Base-by-base conservation (phyloP, 2,797 vertebrate genomes). In the Poliocrania exsul region DNA sequence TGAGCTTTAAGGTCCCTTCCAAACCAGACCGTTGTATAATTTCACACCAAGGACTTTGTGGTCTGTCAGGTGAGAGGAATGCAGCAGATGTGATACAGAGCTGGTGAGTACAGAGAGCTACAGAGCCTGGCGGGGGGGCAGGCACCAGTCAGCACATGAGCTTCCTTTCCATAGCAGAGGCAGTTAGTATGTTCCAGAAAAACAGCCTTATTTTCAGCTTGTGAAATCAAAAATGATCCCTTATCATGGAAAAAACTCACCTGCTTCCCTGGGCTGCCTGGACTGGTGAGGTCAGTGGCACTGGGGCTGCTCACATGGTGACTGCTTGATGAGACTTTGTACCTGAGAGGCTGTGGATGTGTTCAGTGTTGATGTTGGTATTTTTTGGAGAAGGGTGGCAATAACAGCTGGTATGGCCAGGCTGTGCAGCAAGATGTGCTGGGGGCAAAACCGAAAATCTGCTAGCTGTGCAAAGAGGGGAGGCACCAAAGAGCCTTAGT, bases 91-190 rank as follows among this genome's bases (percentile, higher is more conserved):
- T 8, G 29, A 29, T 21, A 7, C 31, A 20, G 87, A 60, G 65
- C 23, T 11, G 35, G 38, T 9, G 56, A 47, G 51, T 8, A 14
- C 60, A 64, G 61, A 44, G 60, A 28, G 13, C 0, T 0, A 1
- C 2, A 4, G 47, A 31, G 47, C 50, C 65, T 20, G 0, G 42
- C n/a, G n/a, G 9, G 28, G 28, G 15, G 58, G 18, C 38, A 35
- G 44, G 49, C 82, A 82, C 60, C 60, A 44, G 16, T 29, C 66
- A 44, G 40, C 71, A n/a, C 42, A 5, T 9, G 10, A 18, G 17
- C 47, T 80, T 60, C 37, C 40, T 44, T 28, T 33, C 58, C 8
- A 0, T 6, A 56, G 57, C 15, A 14, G 26, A 50, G 31, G 14
- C n/a, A 29, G 25, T 3, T 9, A 4, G 11, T 1, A 2, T 7